These are phyloP conservation scores for Oenanthe melanoleuca DNA, from an alignment of 2,113 vertebrate genomes.

Conservation along the genomic window DNA sequence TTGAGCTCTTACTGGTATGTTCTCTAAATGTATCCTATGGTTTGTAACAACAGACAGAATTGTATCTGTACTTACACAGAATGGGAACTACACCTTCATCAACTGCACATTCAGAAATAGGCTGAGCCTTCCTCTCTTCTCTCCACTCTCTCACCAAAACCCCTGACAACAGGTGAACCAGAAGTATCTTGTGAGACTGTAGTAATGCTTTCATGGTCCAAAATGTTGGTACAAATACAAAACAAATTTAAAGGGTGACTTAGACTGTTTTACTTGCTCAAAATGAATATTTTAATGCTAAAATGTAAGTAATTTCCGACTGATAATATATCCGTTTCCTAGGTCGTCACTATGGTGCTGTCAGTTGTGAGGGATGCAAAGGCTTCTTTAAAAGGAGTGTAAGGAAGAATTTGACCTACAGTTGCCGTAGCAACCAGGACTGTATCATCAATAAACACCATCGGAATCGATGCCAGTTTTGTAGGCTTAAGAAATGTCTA, in stretches of 20 bases:
- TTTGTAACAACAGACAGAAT: neutral
- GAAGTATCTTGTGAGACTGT: neutral
- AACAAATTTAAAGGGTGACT: neutral
- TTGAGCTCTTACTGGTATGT: neutral
- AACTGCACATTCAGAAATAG: neutral
- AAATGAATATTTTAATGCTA: neutral
- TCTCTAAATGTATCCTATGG: neutral
- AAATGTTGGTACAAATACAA: neutral
- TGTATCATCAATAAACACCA: constrained; percentile 99
- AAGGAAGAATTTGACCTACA: constrained; percentile 95
- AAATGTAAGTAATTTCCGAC: neutral
- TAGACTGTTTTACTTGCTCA: neutral
- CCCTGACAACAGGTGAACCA: neutral
- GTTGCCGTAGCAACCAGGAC: constrained; percentile 97
- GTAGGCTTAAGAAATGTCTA: constrained; percentile 94
- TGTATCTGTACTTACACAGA: neutral
- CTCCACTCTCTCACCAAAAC: neutral
- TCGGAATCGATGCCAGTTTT: constrained; percentile 98
- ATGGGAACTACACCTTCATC: neutral
- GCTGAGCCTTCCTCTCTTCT: neutral
- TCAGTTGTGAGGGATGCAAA: constrained; percentile 98
- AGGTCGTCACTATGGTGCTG: constrained; percentile 98
- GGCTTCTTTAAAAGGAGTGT: constrained; percentile 99
- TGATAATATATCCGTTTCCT: constrained; percentile 4
- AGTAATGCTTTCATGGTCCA: neutral